Percentiles rank a stretch among this genome's conserved stretches.
phyloP scores from a whole-genome alignment of 1,140 invertebrate species.

The Caenorhabditis elegans region WBcel235 BX284604.4:4086001-4086500 shows the following conservation, averaged over 20 bases:
- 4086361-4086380: slow-evolving; percentile 13
- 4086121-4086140: too few species aligned
- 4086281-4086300: neutral
- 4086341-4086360: too few species aligned
- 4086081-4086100: too few species aligned
- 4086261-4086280: neutral
- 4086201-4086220: neutral
- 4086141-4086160: too few species aligned
- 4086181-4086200: neutral
- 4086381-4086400: slow-evolving; percentile 37
- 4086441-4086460: too few species aligned
- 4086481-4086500: neutral
- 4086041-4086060: neutral
- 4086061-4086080: too few species aligned
- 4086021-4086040: neutral
- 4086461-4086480: too few species aligned
- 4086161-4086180: too few species aligned
- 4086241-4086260: neutral
- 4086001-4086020: neutral
- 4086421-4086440: neutral
- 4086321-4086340: neutral
- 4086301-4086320: neutral
- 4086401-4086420: slow-evolving; percentile 26
- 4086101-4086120: too few species aligned
- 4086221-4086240: neutral